These are phyloP conservation scores for Brienomyrus brachyistius DNA, from an alignment of 2,113 vertebrate species.

Conservation along the genomic window DNA sequence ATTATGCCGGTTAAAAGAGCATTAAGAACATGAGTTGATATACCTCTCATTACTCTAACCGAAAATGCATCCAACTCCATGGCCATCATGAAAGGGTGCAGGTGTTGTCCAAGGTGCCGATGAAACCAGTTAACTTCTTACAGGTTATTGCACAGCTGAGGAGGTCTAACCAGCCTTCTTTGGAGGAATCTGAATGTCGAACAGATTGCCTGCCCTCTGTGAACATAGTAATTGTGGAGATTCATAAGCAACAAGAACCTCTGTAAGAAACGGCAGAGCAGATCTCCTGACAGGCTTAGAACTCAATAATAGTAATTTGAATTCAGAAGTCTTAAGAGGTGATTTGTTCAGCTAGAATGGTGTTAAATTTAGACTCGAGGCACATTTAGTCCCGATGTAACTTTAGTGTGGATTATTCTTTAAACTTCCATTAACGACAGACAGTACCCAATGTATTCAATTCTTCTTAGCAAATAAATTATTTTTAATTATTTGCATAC, in stretches of 20 bases:
- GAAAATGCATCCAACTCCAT: neutral
- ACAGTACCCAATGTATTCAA: neutral
- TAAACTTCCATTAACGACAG: neutral
- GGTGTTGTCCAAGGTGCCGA: neutral
- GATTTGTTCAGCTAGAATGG: neutral
- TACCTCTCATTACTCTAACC: neutral
- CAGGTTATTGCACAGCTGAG: neutral
- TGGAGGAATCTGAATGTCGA: neutral
- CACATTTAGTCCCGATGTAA: neutral
- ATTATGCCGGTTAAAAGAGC: neutral
- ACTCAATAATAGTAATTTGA: neutral
- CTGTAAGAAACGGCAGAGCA: neutral
- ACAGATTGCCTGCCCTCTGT: neutral
- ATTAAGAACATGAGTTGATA: neutral
- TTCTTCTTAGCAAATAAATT: neutral
- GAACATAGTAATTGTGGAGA: slow-evolving; percentile 3
- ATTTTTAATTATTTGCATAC: neutral
- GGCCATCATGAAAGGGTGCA: neutral
- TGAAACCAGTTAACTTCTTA: neutral
- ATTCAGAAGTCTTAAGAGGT: neutral
- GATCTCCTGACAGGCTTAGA: neutral
- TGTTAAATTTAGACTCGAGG: neutral
- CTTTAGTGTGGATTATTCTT: neutral
- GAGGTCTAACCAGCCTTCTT: neutral
- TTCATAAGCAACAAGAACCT: neutral